Evolutionary conservation across 2,888 invertebrate species (phyloP).

Genomic region (Dione vanillae): DNA sequence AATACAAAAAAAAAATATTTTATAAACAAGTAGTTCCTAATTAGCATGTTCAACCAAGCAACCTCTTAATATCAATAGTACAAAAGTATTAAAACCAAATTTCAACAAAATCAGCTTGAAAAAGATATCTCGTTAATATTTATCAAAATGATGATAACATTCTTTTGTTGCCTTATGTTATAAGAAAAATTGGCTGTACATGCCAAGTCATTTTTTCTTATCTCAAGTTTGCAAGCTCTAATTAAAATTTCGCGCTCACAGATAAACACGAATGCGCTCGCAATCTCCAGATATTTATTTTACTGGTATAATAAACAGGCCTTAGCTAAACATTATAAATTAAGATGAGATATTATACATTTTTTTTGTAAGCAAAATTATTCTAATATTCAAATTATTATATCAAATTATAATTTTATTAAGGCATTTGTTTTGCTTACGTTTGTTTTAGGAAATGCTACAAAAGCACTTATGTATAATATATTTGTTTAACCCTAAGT

Average conservation of each 20-base stretch:
- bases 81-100: no score
- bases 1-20: no score
- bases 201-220: background rate
- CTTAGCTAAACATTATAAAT: conserved; percentile 4
- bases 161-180: background rate
- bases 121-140: background rate
- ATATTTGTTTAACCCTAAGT: background rate
- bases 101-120: background rate
- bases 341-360: background rate
- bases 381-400: background rate
- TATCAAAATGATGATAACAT: background rate
- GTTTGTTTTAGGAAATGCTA: background rate
- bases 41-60: no score
- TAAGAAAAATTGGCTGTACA: conserved; percentile 6
- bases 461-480: background rate
- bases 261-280: conserved; percentile 30
- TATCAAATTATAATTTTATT: background rate
- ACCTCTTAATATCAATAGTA: no score
- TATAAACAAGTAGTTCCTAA: no score
- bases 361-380: background rate
- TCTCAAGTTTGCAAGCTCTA: conserved; percentile 56
- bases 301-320: conserved; percentile 18
- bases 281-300: conserved; percentile 30
- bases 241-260: conserved; percentile 58
- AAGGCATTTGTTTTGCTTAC: background rate